phyloP scores from a whole-genome alignment of 2,113 vertebrate genomes.

The Nibea coibor region DNA sequence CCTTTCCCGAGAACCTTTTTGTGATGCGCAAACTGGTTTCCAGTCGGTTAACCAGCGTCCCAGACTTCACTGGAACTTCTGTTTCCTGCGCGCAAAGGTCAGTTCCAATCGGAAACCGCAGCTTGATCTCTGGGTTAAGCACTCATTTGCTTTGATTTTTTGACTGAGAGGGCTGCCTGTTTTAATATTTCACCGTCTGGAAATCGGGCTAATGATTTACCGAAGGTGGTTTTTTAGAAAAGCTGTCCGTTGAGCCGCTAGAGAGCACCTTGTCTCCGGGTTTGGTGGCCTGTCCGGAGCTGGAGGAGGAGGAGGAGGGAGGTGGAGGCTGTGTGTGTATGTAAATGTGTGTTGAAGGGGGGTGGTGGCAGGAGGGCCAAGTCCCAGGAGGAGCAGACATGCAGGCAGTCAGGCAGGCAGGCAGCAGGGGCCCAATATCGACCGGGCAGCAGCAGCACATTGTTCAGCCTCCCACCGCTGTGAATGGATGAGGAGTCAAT shows the following conservation, averaged over 20 bases:
- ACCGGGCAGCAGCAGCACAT: conserved; percentile 59
- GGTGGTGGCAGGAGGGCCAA: conserved; percentile 38
- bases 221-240: background rate
- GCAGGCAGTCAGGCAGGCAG: conserved; percentile 35
- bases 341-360: conserved; percentile 34
- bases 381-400: conserved; percentile 67
- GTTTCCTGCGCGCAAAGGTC: conserved; percentile 49
- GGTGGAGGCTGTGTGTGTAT: conserved; percentile 1
- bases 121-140: conserved; percentile 38
- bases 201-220: conserved; percentile 36
- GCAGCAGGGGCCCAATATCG: conserved; percentile 70
- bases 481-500: conserved; percentile 66
- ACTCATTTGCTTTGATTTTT: conserved; percentile 23
- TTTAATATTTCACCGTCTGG: conserved; percentile 1
- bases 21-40: conserved; percentile 18
- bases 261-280: conserved; percentile 55
- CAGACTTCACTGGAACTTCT: conserved; percentile 50
- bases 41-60: background rate
- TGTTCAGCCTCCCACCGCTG: conserved; percentile 59
- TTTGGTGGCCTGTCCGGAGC: conserved; percentile 17
- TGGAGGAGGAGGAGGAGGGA: conserved; percentile 2
- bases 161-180: conserved; percentile 29
- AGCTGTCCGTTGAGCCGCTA: conserved; percentile 15
- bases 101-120: conserved; percentile 54
- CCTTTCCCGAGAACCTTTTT: background rate